These are phyloP conservation scores for Gadus chalcogrammus DNA, from an alignment of 2,113 vertebrate genomes.

Conservation along the genomic window DNA sequence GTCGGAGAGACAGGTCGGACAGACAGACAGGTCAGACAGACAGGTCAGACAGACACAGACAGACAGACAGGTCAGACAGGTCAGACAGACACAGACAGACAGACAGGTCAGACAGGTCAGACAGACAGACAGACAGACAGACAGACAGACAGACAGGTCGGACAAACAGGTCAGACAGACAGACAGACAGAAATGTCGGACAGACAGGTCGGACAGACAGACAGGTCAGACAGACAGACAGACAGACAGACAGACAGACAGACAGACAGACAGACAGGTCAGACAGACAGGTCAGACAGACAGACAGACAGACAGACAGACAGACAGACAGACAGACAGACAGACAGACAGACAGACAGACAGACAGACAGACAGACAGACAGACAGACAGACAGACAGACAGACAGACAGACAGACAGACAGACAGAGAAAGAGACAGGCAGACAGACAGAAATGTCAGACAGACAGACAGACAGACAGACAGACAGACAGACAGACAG, in stretches of 20 bases:
- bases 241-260: constrained; percentile 31
- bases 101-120: too few relatives aligned
- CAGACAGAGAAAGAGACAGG: too few relatives aligned
- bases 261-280: too few relatives aligned
- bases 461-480: constrained; percentile 16
- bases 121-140: constrained; percentile 31
- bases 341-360: constrained; percentile 31
- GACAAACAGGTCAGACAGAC: too few relatives aligned
- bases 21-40: too few relatives aligned
- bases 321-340: constrained; percentile 4
- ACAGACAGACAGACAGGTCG: too few relatives aligned
- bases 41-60: not conserved
- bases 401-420: constrained; percentile 11
- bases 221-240: constrained; percentile 5
- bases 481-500: constrained; percentile 2
- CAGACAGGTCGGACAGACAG: not conserved
- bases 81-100: too few relatives aligned
- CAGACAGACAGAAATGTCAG: constrained; percentile 25
- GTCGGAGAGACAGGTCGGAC: too few relatives aligned
- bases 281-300: not conserved
- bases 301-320: not conserved
- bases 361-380: too few relatives aligned
- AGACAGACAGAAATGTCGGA: not conserved
- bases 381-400: not conserved
- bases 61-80: constrained; percentile 18